Evolutionary conservation across 2,797 vertebrate genomes (phyloP).

Genomic region (Heteromormyrus szaboi): DNA sequence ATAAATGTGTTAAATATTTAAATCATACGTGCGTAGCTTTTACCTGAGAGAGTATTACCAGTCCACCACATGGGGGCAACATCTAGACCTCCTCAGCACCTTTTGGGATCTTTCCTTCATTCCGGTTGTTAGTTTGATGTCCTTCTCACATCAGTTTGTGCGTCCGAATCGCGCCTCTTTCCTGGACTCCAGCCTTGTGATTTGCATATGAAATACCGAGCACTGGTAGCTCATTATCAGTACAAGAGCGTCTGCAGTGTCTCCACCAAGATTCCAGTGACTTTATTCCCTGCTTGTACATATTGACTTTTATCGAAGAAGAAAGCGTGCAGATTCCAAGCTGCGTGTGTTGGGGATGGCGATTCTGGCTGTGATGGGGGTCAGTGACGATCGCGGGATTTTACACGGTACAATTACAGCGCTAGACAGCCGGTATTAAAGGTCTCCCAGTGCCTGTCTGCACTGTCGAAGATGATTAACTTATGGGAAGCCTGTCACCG

Average conservation of each 20-base stretch:
- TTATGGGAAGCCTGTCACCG: not conserved
- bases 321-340: not conserved
- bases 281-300: not conserved
- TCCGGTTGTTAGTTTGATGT: not conserved
- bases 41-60: not conserved
- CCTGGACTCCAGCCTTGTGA: not conserved
- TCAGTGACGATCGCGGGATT: not conserved
- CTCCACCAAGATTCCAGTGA: not conserved
- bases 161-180: not conserved
- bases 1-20: not conserved
- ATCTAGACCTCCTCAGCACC: not conserved
- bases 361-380: not conserved
- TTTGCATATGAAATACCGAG: not conserved
- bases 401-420: not conserved
- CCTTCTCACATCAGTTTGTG: not conserved
- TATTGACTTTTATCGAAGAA: not conserved
- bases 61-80: not conserved
- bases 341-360: not conserved
- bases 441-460: no score
- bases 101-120: not conserved
- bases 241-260: not conserved
- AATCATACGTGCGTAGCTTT: not conserved
- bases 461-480: not conserved
- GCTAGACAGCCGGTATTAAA: not conserved
- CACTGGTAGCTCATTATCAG: not conserved